Evolutionary conservation across 2,888 invertebrate species (phyloP), one percentile per base, ranked within the genome.

Genomic region (Mesorhabditis belari): DNA sequence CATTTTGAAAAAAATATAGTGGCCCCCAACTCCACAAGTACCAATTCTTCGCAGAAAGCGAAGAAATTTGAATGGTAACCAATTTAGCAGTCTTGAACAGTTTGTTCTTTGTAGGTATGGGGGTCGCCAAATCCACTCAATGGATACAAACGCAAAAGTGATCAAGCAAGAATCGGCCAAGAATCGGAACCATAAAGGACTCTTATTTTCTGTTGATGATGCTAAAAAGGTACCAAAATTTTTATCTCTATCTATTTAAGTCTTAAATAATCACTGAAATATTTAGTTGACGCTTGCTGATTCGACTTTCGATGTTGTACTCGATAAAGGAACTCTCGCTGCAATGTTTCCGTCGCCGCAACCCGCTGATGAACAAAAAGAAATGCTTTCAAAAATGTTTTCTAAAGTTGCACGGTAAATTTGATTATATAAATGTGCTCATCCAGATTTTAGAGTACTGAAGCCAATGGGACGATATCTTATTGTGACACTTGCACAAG

Each of bases 251-350:
- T n/a, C n/a, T n/a, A n/a, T 35, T 35, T n/a, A 35, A 35, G 12
- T n/a, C n/a, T n/a, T n/a, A n/a, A n/a, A n/a, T 21, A 21, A 19
- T 9, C 21, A 12, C 21, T 1, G n/a, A 35, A 35, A 24, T 0
- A 27, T 60, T 60, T 50, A 70, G 70, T 55, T 70, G 2, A 51
- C 55, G 2, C 49, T 50, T 21, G 63, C 57, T 21, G 65, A 70
- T 28, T 65, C 54, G 4, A 82, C 85, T 57, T 93, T 91, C 81
- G 88, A 87, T 71, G 91, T 90, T 3, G 88, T 93, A 3, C 81
- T 98, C 17, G 98, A 98, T 81, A 98, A 98, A 85, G 98, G 94
- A 25, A 98, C 96, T 0, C 83, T 98, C 56, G 98, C 98, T 84
- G 96, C 96, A 0, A 82, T 98, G 9, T 77, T 84, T 66, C 82